Evolutionary conservation across 2,113 vertebrate genomes (phyloP), one percentile per base, ranked within the genome.

Genomic region (Nothobranchius kuhntae): DNA sequence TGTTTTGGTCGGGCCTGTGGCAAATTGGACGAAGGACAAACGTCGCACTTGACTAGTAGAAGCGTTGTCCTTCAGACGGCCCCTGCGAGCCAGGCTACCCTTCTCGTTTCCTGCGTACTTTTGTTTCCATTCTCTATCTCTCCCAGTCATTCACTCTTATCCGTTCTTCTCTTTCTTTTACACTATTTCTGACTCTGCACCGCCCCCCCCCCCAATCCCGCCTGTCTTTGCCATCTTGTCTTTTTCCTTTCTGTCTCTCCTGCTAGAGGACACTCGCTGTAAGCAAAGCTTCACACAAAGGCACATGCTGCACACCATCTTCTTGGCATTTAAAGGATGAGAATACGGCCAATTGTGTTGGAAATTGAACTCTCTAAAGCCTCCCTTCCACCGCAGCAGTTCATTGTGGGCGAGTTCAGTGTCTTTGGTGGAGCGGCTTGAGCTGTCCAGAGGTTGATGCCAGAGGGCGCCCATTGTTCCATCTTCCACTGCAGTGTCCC

Each of bases 311-410:
- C 85, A 84, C 84, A 90, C 87, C 90, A 87, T 92, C 88, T 91
- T 82, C 78, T 79, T 91, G 92, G 90, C 89, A 91, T 93, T 93
- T 92, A 90, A 88, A 87, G 82, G 82, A 83, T 83, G 85, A 91
- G 90, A 92, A 93, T 92, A 89, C 89, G 75, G 87, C 84, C 85
- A 90, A 93, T 92, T 92, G 91, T 92, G 89, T 91, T 91, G 91
- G 89, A 93, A 93, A 92, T 93, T 91, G 91, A 94, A 91, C 91
- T 92, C 87, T 91, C 89, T 85, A 86, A 92, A 92, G 91, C 91
- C 86, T 89, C 76, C 83, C 80, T 83, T 90, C 86, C 78, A 47
- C 82, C 84, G 90, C 91, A 89, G 90, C 73, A 40, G 80, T 82
- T 88, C 90, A 92, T 92, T 92, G 92, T 92, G 89, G 91, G 83